Evolutionary conservation across 2,113 vertebrate genomes (phyloP), one percentile per base, ranked within the genome.

Genomic region (Cephalopholis sonnerati): DNA sequence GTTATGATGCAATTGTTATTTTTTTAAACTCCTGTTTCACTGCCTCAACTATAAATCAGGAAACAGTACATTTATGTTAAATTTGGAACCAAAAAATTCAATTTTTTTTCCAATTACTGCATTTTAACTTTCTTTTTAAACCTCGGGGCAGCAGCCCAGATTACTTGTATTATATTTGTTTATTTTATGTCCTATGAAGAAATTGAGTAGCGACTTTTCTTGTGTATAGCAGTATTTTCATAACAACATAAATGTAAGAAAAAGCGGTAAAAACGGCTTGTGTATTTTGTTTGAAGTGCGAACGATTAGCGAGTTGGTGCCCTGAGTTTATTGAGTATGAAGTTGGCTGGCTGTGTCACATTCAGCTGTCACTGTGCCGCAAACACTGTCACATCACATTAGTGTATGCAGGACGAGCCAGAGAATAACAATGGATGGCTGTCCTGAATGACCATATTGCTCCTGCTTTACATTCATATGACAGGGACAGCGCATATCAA

Each of bases 361-460:
- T 71, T 83, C 68, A n/a, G 51, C 62, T 69, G 68, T 46, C 72
- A 36, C 74, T 58, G 57, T 51, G 58, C 50, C 12, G 41, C 84
- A 55, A 69, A 70, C 50, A 9, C 83, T 85, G 89, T 90, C 93
- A 86, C 75, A 83, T 87, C 69, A 61, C 82, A 88, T 92, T 86
- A 87, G 79, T 29, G 55, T 48, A 50, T 70, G 70, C 27, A 2
- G 70, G 76, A 88, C 55, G 32, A 71, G 62, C 59, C 24, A 20
- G 20, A 61, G 69, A 62, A 68, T 72, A 71, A 77, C 39, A 84
- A 76, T 72, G 27, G 81, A 84, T 29, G 75, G 57, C 63, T 59
- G 70, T 65, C 71, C 66, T 41, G 27, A 79, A 51, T 46, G 50
- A 57, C 64, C 79, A 71, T 79, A 74, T 63, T 75, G 77, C 67